Evolutionary conservation across 2,113 vertebrate species (phyloP), one percentile per base, ranked within the genome.

Genomic region (Hoplias malabaricus): DNA sequence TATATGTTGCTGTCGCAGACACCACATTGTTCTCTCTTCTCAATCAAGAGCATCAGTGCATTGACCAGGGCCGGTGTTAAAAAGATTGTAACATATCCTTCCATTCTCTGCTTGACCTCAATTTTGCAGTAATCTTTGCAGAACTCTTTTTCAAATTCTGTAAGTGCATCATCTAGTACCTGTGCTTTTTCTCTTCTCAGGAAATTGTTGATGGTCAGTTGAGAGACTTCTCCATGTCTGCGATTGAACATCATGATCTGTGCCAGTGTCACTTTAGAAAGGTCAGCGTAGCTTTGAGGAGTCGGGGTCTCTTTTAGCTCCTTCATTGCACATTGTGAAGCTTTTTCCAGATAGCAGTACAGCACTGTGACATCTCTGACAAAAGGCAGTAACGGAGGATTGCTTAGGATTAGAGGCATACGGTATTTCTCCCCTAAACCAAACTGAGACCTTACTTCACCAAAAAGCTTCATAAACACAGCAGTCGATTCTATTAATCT

Each of bases 231-330:
- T 36, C 59, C 43, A 27, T 53, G 59, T 65, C 59, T 53, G 43
- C 59, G 43, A 50, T 65, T 75, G 48, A 75, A 75, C 73, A 65
- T 63, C 59, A 65, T 21, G 31, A 65, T 75, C 27, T 75, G 73
- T 25, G 73, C 72, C 59, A 74, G 72, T 12, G 14, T 65, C n/a
- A 74, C 59, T 65, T 74, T 74, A 16, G 59, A 75, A 27, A 75
- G 59, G 8, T 65, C 31, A n/a, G 59, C 43, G 10, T 75, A 65
- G 27, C 27, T 50, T 31, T 75, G 42, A 50, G 42, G 57, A 50
- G 27, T 50, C 25, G 42, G 72, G 1, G 12, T 36, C 34, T 74
- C 57, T 46, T n/a, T 50, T 13, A 63, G 57, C 7, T 63, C 42
- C 53, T 27, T 63, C 21, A 65, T 16, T 36, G 59, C 59, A 75